Evolutionary conservation across 2,888 invertebrate species (phyloP), one percentile per base, ranked within the genome.

Genomic region (Parapristionchus giblindavisi): DNA sequence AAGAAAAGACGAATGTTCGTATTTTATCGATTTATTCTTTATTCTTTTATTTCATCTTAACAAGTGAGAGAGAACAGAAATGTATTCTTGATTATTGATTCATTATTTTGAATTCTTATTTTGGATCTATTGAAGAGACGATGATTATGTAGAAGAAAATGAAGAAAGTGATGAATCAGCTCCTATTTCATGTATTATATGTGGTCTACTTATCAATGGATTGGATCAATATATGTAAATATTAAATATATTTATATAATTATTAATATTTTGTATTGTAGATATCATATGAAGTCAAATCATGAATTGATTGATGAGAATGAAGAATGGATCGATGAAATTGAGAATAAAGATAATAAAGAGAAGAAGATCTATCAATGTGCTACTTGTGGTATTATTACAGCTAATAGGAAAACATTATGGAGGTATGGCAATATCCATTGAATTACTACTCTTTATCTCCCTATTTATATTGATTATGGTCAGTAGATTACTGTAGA

Each of bases 321-420:
- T 51, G 68, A 36, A 21, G 68, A 52, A 24, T 14, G n/a, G n/a
- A n/a, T n/a, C n/a, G n/a, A 24, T 11, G 56, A 56, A 56, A 8
- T 56, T 17, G 56, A 71, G 11, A 56, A 40, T n/a, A 14, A 6
- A 38, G 56, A 36, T 40, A 40, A 56, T 1, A 40, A 71, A 56
- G 43, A 56, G 70, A 71, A 27, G 29, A 71, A 27, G 52, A 56
- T 40, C 54, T 71, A 40, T 32, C 34, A 40, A 24, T 71, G 70
- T 71, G 32, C 36, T 40, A 27, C 54, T 5, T 71, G 70, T 40
- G 40, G 24, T 21, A 38, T 32, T 5, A 29, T 40, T 2, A 56
- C 70, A 27, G 21, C 21, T 11, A 56, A 6, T 54, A 54, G 70
- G 40, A 71, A 71, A 40, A 56, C 56, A 21, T 32, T 71, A 3